phyloP scores from a whole-genome alignment of 2,888 invertebrate species.

The Oscheius myriophilus region DNA sequence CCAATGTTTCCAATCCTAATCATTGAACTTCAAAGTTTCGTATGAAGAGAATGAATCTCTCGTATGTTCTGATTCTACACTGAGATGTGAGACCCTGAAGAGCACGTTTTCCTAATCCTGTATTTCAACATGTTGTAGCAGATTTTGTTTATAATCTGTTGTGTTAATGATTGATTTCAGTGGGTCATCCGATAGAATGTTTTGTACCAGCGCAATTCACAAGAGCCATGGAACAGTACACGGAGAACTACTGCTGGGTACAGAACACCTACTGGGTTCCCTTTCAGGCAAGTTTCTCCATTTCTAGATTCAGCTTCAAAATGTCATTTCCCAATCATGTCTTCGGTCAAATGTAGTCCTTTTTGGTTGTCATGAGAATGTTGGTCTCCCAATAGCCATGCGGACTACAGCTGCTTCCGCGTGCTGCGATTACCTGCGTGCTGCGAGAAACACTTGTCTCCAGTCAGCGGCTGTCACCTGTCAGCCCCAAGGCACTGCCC shows the following conservation, averaged over 20 bases:
- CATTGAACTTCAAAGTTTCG: too few relatives aligned
- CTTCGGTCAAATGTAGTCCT: background rate
- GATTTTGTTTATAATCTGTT: background rate
- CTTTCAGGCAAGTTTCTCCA: slow-evolving; percentile 54
- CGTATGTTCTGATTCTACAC: too few relatives aligned
- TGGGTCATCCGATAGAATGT: slow-evolving; percentile 75
- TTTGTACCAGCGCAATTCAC: slow-evolving; percentile 75
- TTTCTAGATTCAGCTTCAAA: background rate
- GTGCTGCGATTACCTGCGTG: slow-evolving; percentile 14
- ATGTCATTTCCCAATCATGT: background rate
- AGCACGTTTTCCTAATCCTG: too few relatives aligned
- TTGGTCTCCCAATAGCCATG: background rate
- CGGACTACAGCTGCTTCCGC: slow-evolving; percentile 10
- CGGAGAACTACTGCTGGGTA: slow-evolving; percentile 74
- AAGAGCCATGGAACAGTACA: slow-evolving; percentile 74
- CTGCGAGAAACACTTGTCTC: slow-evolving; percentile 27
- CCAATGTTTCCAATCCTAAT: too few relatives aligned
- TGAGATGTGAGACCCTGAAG: too few relatives aligned
- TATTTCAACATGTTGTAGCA: background rate
- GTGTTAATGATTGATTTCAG: slow-evolving; percentile 34
- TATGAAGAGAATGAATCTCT: too few relatives aligned
- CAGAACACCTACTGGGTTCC: slow-evolving; percentile 70
- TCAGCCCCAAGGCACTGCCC: slow-evolving; percentile 2
- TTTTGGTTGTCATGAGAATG: background rate
- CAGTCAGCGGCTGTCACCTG: slow-evolving; percentile 23